A percentile compares a stretch with the other conserved stretches of the same genome.
These are phyloP conservation scores for Caradrina clavipalpis DNA, from an alignment of 2,888 invertebrate genomes.

Conservation along the genomic window DNA sequence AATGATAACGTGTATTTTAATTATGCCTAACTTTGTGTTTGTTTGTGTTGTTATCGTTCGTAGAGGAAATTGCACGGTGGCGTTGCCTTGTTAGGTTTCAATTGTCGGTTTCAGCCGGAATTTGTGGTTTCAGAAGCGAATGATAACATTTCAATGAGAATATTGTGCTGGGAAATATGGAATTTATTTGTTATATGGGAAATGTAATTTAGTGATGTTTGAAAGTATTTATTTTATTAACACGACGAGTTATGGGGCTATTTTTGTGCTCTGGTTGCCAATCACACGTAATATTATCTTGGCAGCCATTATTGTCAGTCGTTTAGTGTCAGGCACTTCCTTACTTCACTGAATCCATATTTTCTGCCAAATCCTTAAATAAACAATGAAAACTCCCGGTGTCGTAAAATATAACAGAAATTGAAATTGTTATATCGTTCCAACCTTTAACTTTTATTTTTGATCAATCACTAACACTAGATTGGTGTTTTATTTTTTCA, in stretches of 20 bases:
- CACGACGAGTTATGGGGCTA: background rate
- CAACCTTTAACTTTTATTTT: too few species aligned
- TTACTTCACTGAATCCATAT: constrained; percentile 24
- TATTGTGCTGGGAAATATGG: background rate
- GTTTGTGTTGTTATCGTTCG: constrained; percentile 46
- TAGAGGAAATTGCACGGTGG: constrained; percentile 33
- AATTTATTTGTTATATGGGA: background rate
- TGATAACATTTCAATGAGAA: constrained; percentile 3
- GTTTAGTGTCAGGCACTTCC: constrained; percentile 28
- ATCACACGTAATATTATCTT: constrained; percentile 27
- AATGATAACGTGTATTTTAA: constrained; percentile 60
- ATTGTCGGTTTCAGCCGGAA: constrained; percentile 22
- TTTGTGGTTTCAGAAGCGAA: constrained; percentile 30
- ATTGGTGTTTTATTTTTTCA: background rate
- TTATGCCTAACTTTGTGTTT: constrained; percentile 47
- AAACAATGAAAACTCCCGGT: constrained; percentile 19
- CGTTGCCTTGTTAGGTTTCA: constrained; percentile 7
- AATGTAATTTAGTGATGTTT: constrained; percentile 3
- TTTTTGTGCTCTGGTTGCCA: constrained; percentile 14
- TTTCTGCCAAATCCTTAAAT: constrained; percentile 51
- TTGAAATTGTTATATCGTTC: background rate
- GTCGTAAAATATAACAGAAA: background rate
- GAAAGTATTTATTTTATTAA: constrained; percentile 16
- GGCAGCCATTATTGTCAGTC: constrained; percentile 38
- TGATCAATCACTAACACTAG: background rate